Evolutionary conservation across 1,140 invertebrate genomes (phyloP), one percentile per base, ranked within the genome.

Genomic region (Nephila pilipes): DNA sequence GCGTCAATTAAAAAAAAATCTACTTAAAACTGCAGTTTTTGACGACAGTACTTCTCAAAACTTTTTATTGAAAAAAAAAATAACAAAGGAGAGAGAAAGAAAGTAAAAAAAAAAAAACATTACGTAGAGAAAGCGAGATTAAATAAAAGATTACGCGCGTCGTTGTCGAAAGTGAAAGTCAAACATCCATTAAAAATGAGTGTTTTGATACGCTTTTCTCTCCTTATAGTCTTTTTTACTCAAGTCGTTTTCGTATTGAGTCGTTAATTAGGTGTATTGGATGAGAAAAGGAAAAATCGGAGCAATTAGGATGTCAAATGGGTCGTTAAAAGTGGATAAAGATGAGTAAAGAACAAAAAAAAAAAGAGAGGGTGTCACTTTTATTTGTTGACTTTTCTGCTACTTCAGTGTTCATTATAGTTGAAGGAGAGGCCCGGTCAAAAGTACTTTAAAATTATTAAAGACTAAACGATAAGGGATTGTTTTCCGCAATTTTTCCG

Each of bases 261-360:
- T 25, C 81, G 81, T 83, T 83, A 83, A 83, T 83, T 83, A 83
- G 81, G 54, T 57, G 32, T 75, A 75, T 75, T 75, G 69, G 69
- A 36, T 65, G 69, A 29, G 29, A 75, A 75, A 75, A 75, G 69
- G 29, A 29, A 75, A 83, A 83, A 83, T 46, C 38, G 81, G 10
- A n/a, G 36, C 54, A 83, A 83, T 83, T 83, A 83, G 81, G 81
- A 57, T 83, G 81, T 46, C 81, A 83, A 83, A 83, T 55, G 54
- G 46, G 81, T 83, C 81, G 81, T 83, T 83, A 83, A 83, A 83
- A 83, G 46, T 83, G 81, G 81, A 57, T 83, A 55, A 83, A 83
- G 54, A 83, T 83, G 81, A 25, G 38, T 75, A 32, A 75, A 75
- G 29, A 32, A 32, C 16, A 32, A 2, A 75, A 29, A 36, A 29